Evolutionary conservation across 92 coral and sea anemone species (phyloP), one percentile per base, ranked within the genome.

Genomic region (Scolanthus callimorphus): DNA sequence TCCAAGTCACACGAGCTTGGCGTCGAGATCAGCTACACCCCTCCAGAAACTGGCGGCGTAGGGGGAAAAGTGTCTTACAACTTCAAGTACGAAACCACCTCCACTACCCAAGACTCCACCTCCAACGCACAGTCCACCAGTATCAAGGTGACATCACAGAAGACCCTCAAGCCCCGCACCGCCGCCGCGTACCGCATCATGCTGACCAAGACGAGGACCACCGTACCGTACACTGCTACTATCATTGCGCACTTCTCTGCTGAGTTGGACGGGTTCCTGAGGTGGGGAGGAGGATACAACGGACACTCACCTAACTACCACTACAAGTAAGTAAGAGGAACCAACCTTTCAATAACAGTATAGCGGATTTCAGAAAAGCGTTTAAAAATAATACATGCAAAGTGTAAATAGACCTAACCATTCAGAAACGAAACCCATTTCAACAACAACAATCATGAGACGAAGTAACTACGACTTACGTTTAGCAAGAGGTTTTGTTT

Each of bases 221-320:
- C n/a, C n/a, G n/a, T 54, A 4, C 72, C 90, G 10, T 83, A 83
- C 53, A 77, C 69, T 29, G 90, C 90, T 11, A 77, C 80, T 15
- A 73, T 83, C 27, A 61, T 70, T 6, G 85, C 67, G 0, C 84
- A 83, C 13, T 83, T 83, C 66, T 63, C 85, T 9, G 80, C 84
- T 22, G 71, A 59, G 39, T 61, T 83, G 4, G 90, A 83, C 30
- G 90, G 90, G n/a, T 83, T 83, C 44, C 64, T 83, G 38, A 50
- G 71, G n/a, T 77, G 84, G 84, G 89, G 89, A 15, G 78, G 78
- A 25, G 89, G 84, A 11, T 41, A 65, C 20, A 49, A 74, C 39
- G 80, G 84, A 0, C 29, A 31, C 2, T 58, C 51, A 26, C 60
- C 84, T 0, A 82, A 82, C 70, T 82, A 24, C 59, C 89, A 82